Evolutionary conservation across 2,797 vertebrate genomes (phyloP).

Genomic region (Ctenopoma multispine): DNA sequence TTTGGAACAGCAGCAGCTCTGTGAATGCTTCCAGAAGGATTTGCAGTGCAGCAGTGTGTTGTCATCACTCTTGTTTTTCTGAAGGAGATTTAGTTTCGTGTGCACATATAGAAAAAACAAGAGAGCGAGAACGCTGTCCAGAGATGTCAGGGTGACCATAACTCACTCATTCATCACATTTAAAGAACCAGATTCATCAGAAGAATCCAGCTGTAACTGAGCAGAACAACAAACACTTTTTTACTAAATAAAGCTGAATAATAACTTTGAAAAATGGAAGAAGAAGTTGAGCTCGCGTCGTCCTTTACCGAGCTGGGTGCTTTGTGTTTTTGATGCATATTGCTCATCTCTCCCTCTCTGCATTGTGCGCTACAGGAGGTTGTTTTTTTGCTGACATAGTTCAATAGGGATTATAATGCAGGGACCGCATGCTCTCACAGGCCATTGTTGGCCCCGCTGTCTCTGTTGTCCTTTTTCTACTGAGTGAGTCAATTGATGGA

Average conservation of each 20-base stretch:
- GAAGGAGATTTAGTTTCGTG: not conserved
- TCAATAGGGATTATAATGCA: slow-evolving; percentile 81
- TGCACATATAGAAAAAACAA: not conserved
- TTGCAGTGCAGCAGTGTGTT: slow-evolving; percentile 67
- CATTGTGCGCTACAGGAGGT: slow-evolving; percentile 65
- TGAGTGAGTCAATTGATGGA: slow-evolving; percentile 84
- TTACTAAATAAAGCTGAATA: slow-evolving; percentile 25
- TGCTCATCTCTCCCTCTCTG: slow-evolving; percentile 38
- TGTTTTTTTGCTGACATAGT: slow-evolving; percentile 85
- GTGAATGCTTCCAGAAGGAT: slow-evolving; percentile 62
- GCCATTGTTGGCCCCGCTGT: slow-evolving; percentile 79
- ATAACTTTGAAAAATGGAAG: not conserved
- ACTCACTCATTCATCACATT: not conserved
- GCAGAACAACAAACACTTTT: not conserved
- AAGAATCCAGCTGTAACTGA: not conserved
- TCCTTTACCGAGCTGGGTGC: slow-evolving; percentile 16
- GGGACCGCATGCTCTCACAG: slow-evolving; percentile 70
- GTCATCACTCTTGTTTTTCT: slow-evolving; percentile 42
- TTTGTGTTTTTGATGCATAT: slow-evolving; percentile 53
- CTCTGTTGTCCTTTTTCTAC: slow-evolving; percentile 77
- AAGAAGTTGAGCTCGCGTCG: not conserved
- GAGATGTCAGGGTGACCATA: not conserved
- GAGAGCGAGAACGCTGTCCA: not conserved
- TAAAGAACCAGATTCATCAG: not conserved
- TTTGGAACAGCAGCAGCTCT: slow-evolving; percentile 41